Conservation (phyloP, 2,113 vertebrate genomes). For the Ibidorhyncha struthersii region DNA sequence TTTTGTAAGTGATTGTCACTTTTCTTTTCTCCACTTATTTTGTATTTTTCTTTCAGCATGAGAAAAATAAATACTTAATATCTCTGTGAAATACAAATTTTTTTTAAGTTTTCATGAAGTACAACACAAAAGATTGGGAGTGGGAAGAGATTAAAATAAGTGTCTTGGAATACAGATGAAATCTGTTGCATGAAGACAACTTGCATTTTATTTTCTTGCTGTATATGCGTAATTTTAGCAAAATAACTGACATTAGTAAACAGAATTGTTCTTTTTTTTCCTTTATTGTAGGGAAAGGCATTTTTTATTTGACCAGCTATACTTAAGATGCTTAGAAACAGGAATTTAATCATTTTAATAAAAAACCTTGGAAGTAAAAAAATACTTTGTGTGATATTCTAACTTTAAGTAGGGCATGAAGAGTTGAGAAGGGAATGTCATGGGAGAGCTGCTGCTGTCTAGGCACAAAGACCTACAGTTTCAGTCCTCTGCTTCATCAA, state of each 20-base stretch:
- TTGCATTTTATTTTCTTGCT: neutral
- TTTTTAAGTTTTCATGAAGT: neutral
- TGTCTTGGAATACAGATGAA: neutral
- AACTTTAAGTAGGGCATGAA: neutral
- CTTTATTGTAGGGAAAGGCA: neutral
- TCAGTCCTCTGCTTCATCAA: neutral
- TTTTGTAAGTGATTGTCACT: neutral
- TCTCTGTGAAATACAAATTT: neutral
- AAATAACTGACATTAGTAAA: neutral
- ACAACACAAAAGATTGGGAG: neutral
- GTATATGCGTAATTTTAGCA: neutral
- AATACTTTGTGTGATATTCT: neutral
- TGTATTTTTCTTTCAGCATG: neutral
- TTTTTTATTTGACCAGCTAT: neutral
- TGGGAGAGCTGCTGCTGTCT: neutral
- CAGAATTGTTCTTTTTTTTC: neutral
- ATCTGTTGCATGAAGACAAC: conserved; percentile 3
- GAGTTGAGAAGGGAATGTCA: neutral
- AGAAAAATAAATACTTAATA: conserved; percentile 2
- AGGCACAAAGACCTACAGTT: neutral
- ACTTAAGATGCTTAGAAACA: neutral
- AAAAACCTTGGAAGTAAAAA: neutral
- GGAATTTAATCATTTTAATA: neutral
- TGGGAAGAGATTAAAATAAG: conserved; percentile 46
- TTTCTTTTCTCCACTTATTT: neutral